Evolutionary conservation across 2,888 invertebrate genomes (phyloP), one percentile per base, ranked within the genome.

Genomic region (Scelioninae gen. 1): DNA sequence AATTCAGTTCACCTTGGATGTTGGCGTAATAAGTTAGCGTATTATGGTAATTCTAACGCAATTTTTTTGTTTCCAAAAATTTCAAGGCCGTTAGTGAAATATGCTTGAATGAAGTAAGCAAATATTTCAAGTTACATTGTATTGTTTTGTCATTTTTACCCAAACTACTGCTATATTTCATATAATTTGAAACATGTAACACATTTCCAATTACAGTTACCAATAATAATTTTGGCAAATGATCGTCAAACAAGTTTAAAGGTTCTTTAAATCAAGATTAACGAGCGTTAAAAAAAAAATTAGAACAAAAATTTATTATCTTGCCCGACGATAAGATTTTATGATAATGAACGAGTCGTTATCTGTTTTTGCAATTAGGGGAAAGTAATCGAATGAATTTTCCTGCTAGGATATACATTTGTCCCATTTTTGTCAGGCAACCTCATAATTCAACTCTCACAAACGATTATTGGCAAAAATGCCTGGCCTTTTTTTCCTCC

Each of bases 391-490:
- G 6, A 5, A 58, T 65, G 15, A 53, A 71, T 79, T 79, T 78
- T 58, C 69, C 71, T 38, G 75, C 31, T 74, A 43, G 72, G n/a
- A n/a, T n/a, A 34, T 45, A 55, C 74, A 63, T 74, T 74, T 63
- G 62, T 58, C 71, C 58, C 76, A 71, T 63, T 71, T 71, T 78
- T 78, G 40, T 49, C 63, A 38, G 23, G 38, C 78, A 40, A 71
- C 23, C 43, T 72, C 60, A 66, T 79, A 72, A 79, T 23, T 79
- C 72, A 79, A 74, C 79, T 79, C 79, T 79, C 66, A 53, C 66
- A 55, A 71, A 29, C 58, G 58, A 56, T 66, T 45, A 58, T 65
- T 60, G 47, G 58, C 34, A 72, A 72, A 79, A 79, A 79, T 65
- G 40, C 55, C 63, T n/a, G 23, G 23, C 51, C 47, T 51, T 68